Conservation (phyloP, 23 tunicate genomes). For the Ascidia mentula region DNA sequence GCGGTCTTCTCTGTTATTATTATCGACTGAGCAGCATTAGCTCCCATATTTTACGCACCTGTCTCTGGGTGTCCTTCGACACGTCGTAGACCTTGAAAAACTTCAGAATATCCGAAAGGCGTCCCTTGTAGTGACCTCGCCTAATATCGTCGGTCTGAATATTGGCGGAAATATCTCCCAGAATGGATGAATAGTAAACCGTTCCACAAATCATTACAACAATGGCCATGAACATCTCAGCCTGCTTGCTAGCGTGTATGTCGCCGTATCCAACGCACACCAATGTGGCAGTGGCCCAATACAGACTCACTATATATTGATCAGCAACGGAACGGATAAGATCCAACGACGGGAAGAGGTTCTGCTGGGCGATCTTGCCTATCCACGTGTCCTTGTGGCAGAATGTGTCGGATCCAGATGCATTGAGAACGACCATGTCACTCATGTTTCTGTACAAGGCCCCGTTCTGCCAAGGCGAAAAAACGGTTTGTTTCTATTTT, state of each 20-base stretch:
- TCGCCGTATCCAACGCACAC: constrained; percentile 86
- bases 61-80: constrained; percentile 51
- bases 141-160: constrained; percentile 79
- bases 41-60: constrained; percentile 47
- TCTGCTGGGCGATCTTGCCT: constrained; percentile 19
- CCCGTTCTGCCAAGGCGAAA: constrained; percentile 17
- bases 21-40: too few species aligned
- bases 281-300: constrained; percentile 86
- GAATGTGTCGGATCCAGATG: constrained; percentile 34
- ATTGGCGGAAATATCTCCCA: constrained; percentile 87
- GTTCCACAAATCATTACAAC: constrained; percentile 63
- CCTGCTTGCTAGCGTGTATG: constrained; percentile 38
- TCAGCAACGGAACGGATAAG: constrained; percentile 34
- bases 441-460: constrained; percentile 16
- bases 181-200: constrained; percentile 63
- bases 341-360: constrained; percentile 52
- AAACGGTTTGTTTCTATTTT: not conserved
- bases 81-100: constrained; percentile 89
- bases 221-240: constrained; percentile 62
- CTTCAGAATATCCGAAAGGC: constrained; percentile 64
- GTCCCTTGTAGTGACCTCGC: constrained; percentile 68
- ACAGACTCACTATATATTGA: constrained; percentile 77
- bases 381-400: constrained; percentile 71
- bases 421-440: constrained; percentile 31
- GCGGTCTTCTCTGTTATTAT: too few species aligned